Percentiles rank a stretch among this genome's conserved stretches.
Conservation (phyloP, 2,888 invertebrate species). For the Prosapia bicincta region DNA sequence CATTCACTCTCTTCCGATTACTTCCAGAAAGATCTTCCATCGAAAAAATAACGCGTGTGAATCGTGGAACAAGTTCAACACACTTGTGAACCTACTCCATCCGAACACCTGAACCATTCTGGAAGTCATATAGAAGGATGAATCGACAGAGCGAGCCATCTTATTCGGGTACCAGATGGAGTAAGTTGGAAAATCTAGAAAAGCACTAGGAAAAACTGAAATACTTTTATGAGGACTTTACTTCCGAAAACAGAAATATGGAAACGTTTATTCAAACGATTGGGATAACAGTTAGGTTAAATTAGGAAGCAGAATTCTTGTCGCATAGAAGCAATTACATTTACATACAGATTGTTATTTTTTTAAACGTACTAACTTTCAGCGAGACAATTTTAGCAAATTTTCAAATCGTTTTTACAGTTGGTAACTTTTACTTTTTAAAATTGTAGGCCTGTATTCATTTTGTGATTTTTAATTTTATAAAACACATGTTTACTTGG, state of each 20-base stretch:
- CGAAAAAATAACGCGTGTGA: background rate
- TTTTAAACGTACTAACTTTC: too few relatives aligned
- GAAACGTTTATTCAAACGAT: background rate
- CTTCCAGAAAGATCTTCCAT: too few relatives aligned
- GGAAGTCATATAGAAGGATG: background rate
- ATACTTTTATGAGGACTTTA: background rate
- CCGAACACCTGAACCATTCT: background rate
- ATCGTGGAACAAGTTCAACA: slow-evolving; percentile 3
- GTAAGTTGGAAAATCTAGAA: background rate
- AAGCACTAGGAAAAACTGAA: background rate
- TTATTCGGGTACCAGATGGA: background rate
- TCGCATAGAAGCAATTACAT: too few relatives aligned
- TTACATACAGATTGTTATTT: too few relatives aligned
- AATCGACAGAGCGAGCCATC: background rate
- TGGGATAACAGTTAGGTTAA: background rate
- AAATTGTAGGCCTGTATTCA: too few relatives aligned
- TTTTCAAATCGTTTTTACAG: too few relatives aligned
- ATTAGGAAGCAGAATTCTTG: too few relatives aligned
- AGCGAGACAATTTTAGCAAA: too few relatives aligned
- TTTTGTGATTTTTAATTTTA: too few relatives aligned
- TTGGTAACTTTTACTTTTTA: too few relatives aligned
- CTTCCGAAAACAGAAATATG: background rate
- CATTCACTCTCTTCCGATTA: too few relatives aligned
- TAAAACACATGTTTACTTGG: too few relatives aligned
- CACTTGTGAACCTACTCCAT: background rate